Evolutionary conservation across 2,888 invertebrate genomes (phyloP), one percentile per base, ranked within the genome.

Genomic region (Achlya flavicornis): DNA sequence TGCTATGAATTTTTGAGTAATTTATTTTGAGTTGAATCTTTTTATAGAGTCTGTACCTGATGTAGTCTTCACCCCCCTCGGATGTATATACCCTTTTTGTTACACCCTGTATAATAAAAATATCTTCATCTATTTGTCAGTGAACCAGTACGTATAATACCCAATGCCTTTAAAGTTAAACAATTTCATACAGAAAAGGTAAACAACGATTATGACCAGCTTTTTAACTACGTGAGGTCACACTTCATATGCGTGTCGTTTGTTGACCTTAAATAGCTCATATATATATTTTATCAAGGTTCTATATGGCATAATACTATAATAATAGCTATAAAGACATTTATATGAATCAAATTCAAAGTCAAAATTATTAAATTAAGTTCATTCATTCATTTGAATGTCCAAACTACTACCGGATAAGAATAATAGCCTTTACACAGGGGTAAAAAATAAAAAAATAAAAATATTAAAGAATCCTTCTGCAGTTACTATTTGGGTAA

Each of bases 151-250:
- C 58, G 3, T 58, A 14, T n/a, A 32, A 7, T 12, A 41, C 33
- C 16, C 38, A 38, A 38, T 38, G 19, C 59, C 38, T 59, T 35
- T 38, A 59, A 38, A 59, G 38, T 59, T 4, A 59, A 59, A 59
- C 16, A 19, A 59, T 35, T 16, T 59, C 8, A 46, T 46, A 33
- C 59, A 41, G 14, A 16, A 11, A 59, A 59, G 59, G 59, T 59
- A 41, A 41, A 41, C 12, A 16, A 14, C 38, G 38, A 16, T 59
- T 4, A 19, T 19, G 59, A 8, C 59, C 3, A 12, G 59, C 19
- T 59, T 38, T 41, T 35, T n/a, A 10, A 35, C 33, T 33, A 8
- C 38, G 4, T 38, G 41, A 59, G 59, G 59, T 59, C 19, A 41
- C 12, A 59, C n/a, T 38, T 16, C 38, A 19, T 38, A n/a, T 33